phyloP scores from a whole-genome alignment of 1,140 invertebrate genomes.

The Drosophila orena region DNA sequence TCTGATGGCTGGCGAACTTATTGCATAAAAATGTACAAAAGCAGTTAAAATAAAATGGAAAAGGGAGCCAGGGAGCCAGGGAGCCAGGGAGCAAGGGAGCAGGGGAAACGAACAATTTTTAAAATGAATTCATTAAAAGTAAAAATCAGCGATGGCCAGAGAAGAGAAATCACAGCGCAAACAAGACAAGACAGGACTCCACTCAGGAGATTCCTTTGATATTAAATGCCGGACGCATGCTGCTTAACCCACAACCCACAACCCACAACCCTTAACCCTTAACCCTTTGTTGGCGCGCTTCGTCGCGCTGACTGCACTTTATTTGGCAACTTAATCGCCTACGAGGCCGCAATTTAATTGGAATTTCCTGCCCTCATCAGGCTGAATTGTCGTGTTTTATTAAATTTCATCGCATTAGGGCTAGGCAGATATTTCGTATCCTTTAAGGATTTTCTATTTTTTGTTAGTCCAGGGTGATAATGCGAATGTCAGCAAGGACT shows the following conservation, averaged over 20 bases:
- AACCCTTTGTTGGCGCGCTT: conserved; percentile 59
- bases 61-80: conserved; percentile 17
- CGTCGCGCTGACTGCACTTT: conserved; percentile 65
- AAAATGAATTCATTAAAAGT: conserved; percentile 83
- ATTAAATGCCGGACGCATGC: conserved; percentile 64
- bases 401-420: conserved; percentile 74
- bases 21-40: conserved; percentile 75
- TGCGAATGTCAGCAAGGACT: conserved; percentile 57
- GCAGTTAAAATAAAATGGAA: conserved; percentile 53
- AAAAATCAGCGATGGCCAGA: conserved; percentile 70
- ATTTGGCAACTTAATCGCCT: conserved; percentile 81
- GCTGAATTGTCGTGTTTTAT: conserved; percentile 61
- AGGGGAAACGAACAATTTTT: conserved; percentile 45
- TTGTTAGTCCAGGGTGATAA: conserved; percentile 43
- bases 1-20: conserved; percentile 38
- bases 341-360: conserved; percentile 73
- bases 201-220: conserved; percentile 68
- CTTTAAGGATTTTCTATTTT: conserved; percentile 11
- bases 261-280: conserved; percentile 60
- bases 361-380: conserved; percentile 49
- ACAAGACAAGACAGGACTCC: conserved; percentile 49
- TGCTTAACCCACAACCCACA: conserved; percentile 9
- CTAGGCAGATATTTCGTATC: conserved; percentile 37
- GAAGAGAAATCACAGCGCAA: conserved; percentile 68
- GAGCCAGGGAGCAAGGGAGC: conserved; percentile 1